Evolutionary conservation across 2,113 vertebrate species (phyloP), one percentile per base, ranked within the genome.

Genomic region (Brachypodius melanocephalos): DNA sequence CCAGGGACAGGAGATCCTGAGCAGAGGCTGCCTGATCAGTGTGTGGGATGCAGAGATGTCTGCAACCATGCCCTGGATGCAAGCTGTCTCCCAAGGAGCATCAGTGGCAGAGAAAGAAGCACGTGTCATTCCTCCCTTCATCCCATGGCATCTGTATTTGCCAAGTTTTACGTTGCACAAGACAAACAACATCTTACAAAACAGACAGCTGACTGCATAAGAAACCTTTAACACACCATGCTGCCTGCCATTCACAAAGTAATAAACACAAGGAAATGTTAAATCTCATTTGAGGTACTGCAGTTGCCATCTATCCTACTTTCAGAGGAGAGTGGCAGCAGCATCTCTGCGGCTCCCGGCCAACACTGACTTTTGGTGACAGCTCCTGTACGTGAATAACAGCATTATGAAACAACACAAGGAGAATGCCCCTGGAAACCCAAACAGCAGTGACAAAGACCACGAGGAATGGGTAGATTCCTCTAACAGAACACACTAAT

Each of bases 121-220:
- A 59, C 0, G 0, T 2, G 1, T 20, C 1, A 1, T 17, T 72
- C 75, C 72, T 69, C 36, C 0, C 1, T 55, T 40, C 42, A 36
- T 26, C 31, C 29, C 8, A 6, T 14, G 54, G 20, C 61, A 29
- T 54, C 59, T n/a, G 31, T 24, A 40, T 58, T 74, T 74, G 65
- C 55, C 1, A 20, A 52, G 51, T 59, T 89, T 78, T 82, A 54
- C 61, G 19, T 36, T 54, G 48, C 73, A 32, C 74, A 81, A 94
- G 63, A 36, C 73, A 89, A 72, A 69, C 52, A 75, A 14, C 66
- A 28, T 51, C 80, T 91, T 55, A 73, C 61, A 18, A 69, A 87
- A 90, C 85, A 93, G 69, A 62, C 1, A 0, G 9, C 59, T 78
- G 57, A 40, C 67, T 55, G 49, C 3, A 1, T 57, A 65, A 65